Evolutionary conservation across 2,113 vertebrate genomes (phyloP), one percentile per base, ranked within the genome.

Genomic region (Microtus oregoni): DNA sequence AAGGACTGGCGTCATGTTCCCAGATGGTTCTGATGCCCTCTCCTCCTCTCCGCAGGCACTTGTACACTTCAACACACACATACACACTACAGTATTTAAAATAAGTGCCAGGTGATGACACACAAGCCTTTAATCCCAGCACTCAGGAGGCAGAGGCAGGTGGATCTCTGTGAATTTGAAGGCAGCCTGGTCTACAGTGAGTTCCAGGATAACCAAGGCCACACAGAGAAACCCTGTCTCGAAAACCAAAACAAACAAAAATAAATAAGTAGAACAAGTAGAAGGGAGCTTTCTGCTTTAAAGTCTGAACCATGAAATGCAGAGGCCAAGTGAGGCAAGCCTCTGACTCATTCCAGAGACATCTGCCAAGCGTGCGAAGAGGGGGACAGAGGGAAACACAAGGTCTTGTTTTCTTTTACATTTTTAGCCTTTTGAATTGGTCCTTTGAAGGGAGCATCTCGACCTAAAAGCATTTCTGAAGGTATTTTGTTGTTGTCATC

Each of bases 261-360:
- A 15, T 38, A n/a, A 82, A 22, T n/a, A 22, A 83, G 89, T 32
- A 47, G 58, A 85, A 58, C 70, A 41, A 94, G 1, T 26, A 3
- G 35, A 73, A 52, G 24, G 9, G 61, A 67, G n/a, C 77, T 75
- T 55, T 93, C 47, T 91, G 41, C n/a, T 89, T 92, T 91, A 94
- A 94, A 89, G 72, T 55, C 12, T 89, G 78, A 82, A 81, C 24
- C 55, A 90, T 67, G 73, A 89, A 90, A 83, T 82, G 76, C 52
- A 47, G 95, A 87, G 75, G 63, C 63, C 47, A 63, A 63, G 32
- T 26, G 44, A 92, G 7, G 52, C 38, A 90, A 76, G 47, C 20
- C 32, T 52, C 55, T 83, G 58, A 22, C 50, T 90, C 28, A 32
- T n/a, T 89, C 70, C 85, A 79, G 81, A 82, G 73, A 30, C 50